These are phyloP conservation scores for Drosophila atroscutellata DNA, from an alignment of 2,888 invertebrate genomes.

Conservation along the genomic window DNA sequence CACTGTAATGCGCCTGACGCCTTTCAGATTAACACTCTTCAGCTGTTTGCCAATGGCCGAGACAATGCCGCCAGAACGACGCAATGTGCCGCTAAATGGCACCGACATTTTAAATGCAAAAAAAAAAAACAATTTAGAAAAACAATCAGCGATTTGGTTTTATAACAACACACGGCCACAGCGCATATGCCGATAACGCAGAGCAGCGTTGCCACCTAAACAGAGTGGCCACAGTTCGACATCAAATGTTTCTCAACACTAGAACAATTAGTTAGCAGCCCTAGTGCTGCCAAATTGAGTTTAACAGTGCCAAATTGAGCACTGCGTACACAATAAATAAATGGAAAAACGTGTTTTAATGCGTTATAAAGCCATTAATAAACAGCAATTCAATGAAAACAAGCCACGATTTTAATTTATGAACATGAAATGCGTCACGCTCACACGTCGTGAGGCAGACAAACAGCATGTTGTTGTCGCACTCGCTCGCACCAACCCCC, in stretches of 20 bases:
- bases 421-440: slow-evolving; percentile 34
- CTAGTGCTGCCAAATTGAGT: slow-evolving; percentile 29
- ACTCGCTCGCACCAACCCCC: slow-evolving; percentile 58
- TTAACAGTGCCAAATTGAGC: slow-evolving; percentile 49
- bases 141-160: slow-evolving; percentile 50
- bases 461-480: slow-evolving; percentile 48
- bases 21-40: slow-evolving; percentile 90
- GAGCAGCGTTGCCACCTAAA: slow-evolving; percentile 38
- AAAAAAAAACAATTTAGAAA: slow-evolving; percentile 19
- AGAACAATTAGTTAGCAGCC: slow-evolving; percentile 16
- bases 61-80: slow-evolving; percentile 89
- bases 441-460: slow-evolving; percentile 37
- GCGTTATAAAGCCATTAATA: neutral
- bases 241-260: slow-evolving; percentile 11
- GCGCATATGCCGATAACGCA: slow-evolving; percentile 25
- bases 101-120: slow-evolving; percentile 87
- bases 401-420: neutral
- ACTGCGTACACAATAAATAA: neutral
- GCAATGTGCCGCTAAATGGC: slow-evolving; percentile 89
- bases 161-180: slow-evolving; percentile 52
- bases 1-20: slow-evolving; percentile 90
- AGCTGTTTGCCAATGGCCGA: slow-evolving; percentile 91
- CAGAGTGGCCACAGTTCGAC: slow-evolving; percentile 19
- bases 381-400: neutral
- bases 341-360: neutral